Evolutionary conservation across 2,797 vertebrate genomes (phyloP).

Genomic region (Parauchenoglanis ngamensis): DNA sequence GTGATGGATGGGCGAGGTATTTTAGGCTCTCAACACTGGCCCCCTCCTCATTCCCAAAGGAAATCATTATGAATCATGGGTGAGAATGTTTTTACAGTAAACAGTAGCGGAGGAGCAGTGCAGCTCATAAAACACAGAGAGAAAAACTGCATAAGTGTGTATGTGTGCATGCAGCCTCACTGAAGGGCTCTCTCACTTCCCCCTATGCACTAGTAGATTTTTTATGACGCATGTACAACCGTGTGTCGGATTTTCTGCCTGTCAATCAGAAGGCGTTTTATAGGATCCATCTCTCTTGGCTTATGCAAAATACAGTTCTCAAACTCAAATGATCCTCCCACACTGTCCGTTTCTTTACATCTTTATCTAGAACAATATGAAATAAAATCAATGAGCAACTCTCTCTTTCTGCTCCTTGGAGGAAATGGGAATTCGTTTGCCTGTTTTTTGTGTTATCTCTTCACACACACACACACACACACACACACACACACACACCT

Average conservation of each 20-base stretch:
- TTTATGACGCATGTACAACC: conserved; percentile 29
- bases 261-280: conserved; percentile 37
- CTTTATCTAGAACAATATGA: conserved; percentile 4
- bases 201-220: conserved; percentile 7
- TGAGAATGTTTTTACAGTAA: conserved; percentile 64
- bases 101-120: conserved; percentile 42
- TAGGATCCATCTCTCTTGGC: not conserved
- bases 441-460: not conserved
- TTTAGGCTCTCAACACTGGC: conserved; percentile 41
- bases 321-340: not conserved
- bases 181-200: not conserved
- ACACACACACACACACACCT: conserved; percentile 1
- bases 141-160: conserved; percentile 35
- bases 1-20: conserved; percentile 43
- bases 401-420: not conserved
- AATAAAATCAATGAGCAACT: conserved; percentile 14
- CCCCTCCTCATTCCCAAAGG: conserved; percentile 35
- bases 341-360: not conserved
- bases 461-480: not conserved
- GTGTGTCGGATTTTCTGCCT: conserved; percentile 35
- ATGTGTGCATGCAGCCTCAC: not conserved
- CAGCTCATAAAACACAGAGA: conserved; percentile 51
- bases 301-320: conserved; percentile 16
- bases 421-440: not conserved
- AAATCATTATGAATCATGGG: conserved; percentile 55